phyloP scores from a whole-genome alignment of 2,113 vertebrate species.

The Tursiops truncatus region DNA sequence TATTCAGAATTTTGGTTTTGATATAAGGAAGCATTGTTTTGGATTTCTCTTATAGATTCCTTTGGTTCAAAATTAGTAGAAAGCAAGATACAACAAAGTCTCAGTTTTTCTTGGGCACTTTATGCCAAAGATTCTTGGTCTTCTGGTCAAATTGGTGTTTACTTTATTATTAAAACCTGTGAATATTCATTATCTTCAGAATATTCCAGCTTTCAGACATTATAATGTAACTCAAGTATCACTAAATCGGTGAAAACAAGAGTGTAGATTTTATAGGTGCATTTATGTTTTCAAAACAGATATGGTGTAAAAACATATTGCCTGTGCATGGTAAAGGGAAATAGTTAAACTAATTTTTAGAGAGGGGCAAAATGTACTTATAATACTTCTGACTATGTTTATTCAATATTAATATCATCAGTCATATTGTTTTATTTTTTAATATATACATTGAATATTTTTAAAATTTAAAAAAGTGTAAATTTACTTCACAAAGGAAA shows the following conservation, averaged over 20 bases:
- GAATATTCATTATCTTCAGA: slow-evolving; percentile 2
- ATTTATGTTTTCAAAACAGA: slow-evolving; percentile 58
- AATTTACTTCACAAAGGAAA: background rate
- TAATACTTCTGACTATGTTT: background rate
- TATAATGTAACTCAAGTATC: background rate
- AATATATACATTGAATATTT: background rate
- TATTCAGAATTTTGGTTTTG: background rate
- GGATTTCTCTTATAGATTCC: background rate
- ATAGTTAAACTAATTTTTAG: slow-evolving; percentile 64
- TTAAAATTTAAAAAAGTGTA: background rate
- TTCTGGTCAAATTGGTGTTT: background rate
- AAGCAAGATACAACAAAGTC: background rate
- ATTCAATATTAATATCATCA: background rate
- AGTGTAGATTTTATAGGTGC: slow-evolving; percentile 51
- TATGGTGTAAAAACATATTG: slow-evolving; percentile 48
- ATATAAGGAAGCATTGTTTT: slow-evolving; percentile 16
- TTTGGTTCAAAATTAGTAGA: background rate
- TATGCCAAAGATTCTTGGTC: background rate
- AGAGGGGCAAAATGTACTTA: slow-evolving; percentile 11
- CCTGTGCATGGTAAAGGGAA: slow-evolving; percentile 37
- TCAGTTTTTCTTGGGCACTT: background rate
- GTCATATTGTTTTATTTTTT: background rate
- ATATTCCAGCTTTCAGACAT: slow-evolving; percentile 40
- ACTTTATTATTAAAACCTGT: background rate
- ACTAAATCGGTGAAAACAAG: background rate